A percentile compares a stretch with the other conserved stretches of the same genome.
phyloP scores from a whole-genome alignment of 2,113 vertebrate species.

The Bolborhynchus lineola region DNA sequence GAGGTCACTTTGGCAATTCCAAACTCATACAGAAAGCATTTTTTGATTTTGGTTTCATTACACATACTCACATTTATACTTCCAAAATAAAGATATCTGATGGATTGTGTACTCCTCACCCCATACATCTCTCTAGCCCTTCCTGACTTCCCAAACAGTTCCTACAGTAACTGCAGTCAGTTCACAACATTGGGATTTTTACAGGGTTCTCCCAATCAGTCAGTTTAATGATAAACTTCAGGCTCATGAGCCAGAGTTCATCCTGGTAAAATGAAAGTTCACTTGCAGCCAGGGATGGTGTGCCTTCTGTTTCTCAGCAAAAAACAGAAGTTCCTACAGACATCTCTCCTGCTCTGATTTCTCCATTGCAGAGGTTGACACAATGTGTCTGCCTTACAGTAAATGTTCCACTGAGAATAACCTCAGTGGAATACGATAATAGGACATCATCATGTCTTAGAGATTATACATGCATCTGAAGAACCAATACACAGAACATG shows the following conservation, averaged over 20 bases:
- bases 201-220: background rate
- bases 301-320: background rate
- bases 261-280: background rate
- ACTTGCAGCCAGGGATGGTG: background rate
- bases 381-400: background rate
- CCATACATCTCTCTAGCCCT: background rate
- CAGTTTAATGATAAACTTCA: background rate
- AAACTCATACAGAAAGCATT: background rate
- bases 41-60: background rate
- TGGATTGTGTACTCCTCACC: background rate
- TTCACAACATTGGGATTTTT: background rate
- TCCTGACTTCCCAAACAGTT: background rate
- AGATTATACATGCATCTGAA: background rate
- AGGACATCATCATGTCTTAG: background rate
- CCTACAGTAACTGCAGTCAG: background rate
- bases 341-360: background rate
- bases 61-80: background rate
- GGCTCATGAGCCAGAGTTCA: background rate
- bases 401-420: background rate
- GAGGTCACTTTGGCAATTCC: background rate
- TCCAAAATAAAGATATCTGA: background rate
- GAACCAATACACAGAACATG: background rate
- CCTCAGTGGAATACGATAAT: background rate
- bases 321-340: background rate
- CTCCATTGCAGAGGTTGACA: background rate